phyloP scores from a whole-genome alignment of 2,113 vertebrate genomes.

The Nothocercus julius region DNA sequence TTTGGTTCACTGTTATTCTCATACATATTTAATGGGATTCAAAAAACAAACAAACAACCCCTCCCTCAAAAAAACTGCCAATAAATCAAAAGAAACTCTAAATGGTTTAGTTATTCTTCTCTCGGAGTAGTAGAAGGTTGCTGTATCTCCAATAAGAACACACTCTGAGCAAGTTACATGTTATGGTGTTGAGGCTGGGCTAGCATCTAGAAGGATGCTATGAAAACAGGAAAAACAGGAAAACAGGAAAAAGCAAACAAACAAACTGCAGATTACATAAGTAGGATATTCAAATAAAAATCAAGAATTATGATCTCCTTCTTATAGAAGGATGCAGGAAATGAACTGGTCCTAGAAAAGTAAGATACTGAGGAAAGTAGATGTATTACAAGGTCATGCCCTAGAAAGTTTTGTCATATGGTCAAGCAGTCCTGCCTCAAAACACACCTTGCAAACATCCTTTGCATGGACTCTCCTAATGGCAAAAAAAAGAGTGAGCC shows the following conservation, averaged over 20 bases:
- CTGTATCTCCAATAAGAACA: not conserved
- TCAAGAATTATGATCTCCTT: not conserved
- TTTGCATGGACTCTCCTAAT: not conserved
- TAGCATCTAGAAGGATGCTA: not conserved
- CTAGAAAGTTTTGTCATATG: not conserved
- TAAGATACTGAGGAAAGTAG: not conserved
- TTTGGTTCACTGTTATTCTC: not conserved
- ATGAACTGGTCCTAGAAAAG: not conserved
- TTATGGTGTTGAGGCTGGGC: not conserved
- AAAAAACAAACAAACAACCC: not conserved
- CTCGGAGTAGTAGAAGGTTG: not conserved
- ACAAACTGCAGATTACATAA: not conserved
- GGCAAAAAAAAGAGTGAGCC: not conserved
- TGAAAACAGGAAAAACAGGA: not conserved
- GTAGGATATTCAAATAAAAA: not conserved
- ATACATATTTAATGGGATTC: not conserved
- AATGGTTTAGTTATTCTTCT: not conserved
- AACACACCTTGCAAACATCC: not conserved
- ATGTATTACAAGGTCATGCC: not conserved
- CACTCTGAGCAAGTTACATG: not conserved
- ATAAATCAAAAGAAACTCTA: not conserved
- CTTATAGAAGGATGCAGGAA: not conserved
- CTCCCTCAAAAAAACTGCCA: not conserved
- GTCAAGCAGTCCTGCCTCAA: not conserved
- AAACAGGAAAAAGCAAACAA: not conserved